These are phyloP conservation scores for Ophraella communa DNA, from an alignment of 2,888 invertebrate species.

Conservation along the genomic window DNA sequence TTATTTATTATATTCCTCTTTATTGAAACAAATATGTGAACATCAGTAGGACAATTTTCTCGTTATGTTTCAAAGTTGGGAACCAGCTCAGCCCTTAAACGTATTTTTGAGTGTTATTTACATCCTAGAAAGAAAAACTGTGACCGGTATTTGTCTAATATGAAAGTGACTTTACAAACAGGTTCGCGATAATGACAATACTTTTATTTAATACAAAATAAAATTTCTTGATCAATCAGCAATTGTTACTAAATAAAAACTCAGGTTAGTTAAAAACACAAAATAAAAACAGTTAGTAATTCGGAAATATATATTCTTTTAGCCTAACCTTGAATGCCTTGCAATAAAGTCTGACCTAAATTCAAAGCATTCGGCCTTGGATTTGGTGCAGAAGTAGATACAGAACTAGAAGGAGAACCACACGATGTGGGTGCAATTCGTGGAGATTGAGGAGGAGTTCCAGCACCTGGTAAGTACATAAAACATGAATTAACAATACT, in stretches of 20 bases:
- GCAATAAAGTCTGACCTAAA: conserved; percentile 59
- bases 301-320: conserved; percentile 19
- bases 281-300: conserved; percentile 24
- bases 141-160: too few species aligned
- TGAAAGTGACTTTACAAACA: too few species aligned
- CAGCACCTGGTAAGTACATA: conserved; percentile 49
- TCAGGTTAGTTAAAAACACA: conserved; percentile 9
- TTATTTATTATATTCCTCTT: too few species aligned
- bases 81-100: too few species aligned
- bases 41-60: too few species aligned
- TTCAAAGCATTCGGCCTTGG: conserved; percentile 53
- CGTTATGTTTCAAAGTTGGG: too few species aligned
- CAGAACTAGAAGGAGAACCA: conserved; percentile 54
- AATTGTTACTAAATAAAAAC: background rate
- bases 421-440: conserved; percentile 53
- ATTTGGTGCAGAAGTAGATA: conserved; percentile 42
- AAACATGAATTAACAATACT: background rate
- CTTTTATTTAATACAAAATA: background rate
- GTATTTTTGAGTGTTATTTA: too few species aligned
- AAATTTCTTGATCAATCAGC: background rate
- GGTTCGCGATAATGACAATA: too few species aligned
- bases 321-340: conserved; percentile 61
- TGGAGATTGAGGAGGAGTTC: conserved; percentile 59
- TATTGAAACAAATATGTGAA: too few species aligned
- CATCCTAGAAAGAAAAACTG: too few species aligned